Conservation (phyloP, 1,140 invertebrate genomes). For the Drosophila arawakana region DNA sequence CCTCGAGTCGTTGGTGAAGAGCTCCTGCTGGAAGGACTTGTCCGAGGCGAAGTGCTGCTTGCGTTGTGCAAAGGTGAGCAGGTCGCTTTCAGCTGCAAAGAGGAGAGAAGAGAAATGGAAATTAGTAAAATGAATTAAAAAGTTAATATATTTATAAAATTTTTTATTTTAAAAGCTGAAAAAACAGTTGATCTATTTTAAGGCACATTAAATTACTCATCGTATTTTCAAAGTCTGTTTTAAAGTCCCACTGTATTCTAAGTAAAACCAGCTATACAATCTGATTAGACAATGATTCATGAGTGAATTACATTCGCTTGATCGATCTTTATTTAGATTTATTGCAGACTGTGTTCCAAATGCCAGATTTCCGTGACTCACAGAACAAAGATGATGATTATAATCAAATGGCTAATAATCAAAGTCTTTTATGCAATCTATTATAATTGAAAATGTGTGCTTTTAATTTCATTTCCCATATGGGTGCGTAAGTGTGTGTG, state of each 20-base stretch:
- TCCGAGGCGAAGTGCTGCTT: conserved; percentile 90
- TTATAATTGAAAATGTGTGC: conserved; percentile 49
- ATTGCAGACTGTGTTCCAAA: neutral
- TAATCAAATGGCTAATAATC: conserved; percentile 47
- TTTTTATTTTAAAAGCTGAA: neutral
- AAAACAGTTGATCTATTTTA: neutral
- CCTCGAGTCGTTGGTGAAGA: conserved; percentile 89
- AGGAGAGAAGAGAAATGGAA: conserved; percentile 45
- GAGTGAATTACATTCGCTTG: neutral
- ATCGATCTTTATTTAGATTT: neutral
- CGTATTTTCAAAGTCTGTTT: neutral
- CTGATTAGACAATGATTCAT: neutral
- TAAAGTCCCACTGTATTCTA: neutral
- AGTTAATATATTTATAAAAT: too few species aligned
- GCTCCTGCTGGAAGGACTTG: conserved; percentile 87
- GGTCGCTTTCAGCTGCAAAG: conserved; percentile 92
- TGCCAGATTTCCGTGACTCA: conserved; percentile 20
- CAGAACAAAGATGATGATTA: conserved; percentile 8
- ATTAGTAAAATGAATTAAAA: neutral
- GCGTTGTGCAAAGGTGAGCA: conserved; percentile 90
- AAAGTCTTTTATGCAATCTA: conserved; percentile 57
- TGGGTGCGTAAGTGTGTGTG: conserved; percentile 2
- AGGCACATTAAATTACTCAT: too few species aligned
- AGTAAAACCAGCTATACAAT: neutral
- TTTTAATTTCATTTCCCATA: conserved; percentile 23